Percentiles rank a stretch among this genome's conserved stretches.
phyloP scores from a whole-genome alignment of 2,888 invertebrate species.

The Microdon myrmicae region DNA sequence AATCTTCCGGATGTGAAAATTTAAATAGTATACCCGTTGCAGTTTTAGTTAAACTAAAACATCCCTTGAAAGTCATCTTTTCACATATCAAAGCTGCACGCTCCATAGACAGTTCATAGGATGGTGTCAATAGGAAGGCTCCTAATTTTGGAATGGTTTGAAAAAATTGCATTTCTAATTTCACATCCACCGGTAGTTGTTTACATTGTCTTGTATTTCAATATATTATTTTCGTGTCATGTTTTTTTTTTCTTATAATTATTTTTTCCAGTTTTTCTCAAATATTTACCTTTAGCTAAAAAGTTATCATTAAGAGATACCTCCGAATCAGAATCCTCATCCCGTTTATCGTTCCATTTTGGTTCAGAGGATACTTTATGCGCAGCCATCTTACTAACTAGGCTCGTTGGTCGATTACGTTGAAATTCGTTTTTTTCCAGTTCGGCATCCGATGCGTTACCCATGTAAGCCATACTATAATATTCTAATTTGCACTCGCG shows the following conservation, averaged over 20 bases:
- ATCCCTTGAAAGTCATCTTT: slow-evolving; percentile 88
- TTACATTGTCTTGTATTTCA: not conserved
- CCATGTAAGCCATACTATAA: slow-evolving; percentile 66
- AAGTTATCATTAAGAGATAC: slow-evolving; percentile 81
- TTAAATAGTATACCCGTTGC: slow-evolving; percentile 89
- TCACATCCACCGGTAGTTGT: slow-evolving; percentile 2
- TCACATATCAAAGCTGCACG: slow-evolving; percentile 87
- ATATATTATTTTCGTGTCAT: not conserved
- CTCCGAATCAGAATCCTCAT: slow-evolving; percentile 84
- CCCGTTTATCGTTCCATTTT: slow-evolving; percentile 66
- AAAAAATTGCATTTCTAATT: slow-evolving; percentile 8
- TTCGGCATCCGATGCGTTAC: slow-evolving; percentile 65
- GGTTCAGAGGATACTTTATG: slow-evolving; percentile 63
- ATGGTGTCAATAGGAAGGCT: slow-evolving; percentile 85
- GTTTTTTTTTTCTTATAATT: not conserved
- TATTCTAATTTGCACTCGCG: slow-evolving; percentile 6
- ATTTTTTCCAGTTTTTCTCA: not conserved
- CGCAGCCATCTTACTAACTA: slow-evolving; percentile 62
- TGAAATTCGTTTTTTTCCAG: slow-evolving; percentile 63
- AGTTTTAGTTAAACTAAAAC: slow-evolving; percentile 87
- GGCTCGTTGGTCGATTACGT: slow-evolving; percentile 58
- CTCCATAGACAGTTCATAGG: slow-evolving; percentile 86
- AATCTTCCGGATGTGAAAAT: slow-evolving; percentile 87
- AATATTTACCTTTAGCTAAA: slow-evolving; percentile 74
- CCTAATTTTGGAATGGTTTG: slow-evolving; percentile 64